These are phyloP conservation scores for Epiperipatus broadwayi DNA, from an alignment of 2,888 invertebrate species.

Conservation along the genomic window DNA sequence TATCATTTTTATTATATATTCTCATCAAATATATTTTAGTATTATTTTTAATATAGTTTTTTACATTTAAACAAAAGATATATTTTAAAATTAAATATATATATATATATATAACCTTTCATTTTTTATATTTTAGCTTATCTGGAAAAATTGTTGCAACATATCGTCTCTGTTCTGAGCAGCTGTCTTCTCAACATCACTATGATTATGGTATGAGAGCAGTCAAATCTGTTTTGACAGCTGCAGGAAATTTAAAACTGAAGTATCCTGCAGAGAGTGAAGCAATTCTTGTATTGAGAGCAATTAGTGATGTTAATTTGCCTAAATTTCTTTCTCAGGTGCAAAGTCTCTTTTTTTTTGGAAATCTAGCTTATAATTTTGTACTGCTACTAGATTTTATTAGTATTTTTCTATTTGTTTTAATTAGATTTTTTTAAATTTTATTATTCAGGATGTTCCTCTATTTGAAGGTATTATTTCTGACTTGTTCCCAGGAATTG, in stretches of 20 bases:
- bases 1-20: too few species aligned
- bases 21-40: too few species aligned
- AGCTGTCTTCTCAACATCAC: constrained; percentile 32
- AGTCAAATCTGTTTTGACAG: constrained; percentile 34
- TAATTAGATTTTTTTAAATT: constrained; percentile 5
- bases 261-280: constrained; percentile 28
- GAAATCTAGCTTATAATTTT: neutral
- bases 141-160: constrained; percentile 34
- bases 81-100: constrained; percentile 4
- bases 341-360: neutral
- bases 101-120: constrained; percentile 15
- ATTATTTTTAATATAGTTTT: too few species aligned
- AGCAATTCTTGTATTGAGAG: constrained; percentile 32
- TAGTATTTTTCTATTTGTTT: constrained; percentile 15
- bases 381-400: constrained; percentile 4
- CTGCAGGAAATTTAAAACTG: constrained; percentile 32
- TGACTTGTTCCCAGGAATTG: constrained; percentile 33
- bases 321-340: constrained; percentile 35
- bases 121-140: constrained; percentile 21
- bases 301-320: constrained; percentile 34
- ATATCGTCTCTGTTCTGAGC: constrained; percentile 32
- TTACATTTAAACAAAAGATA: too few species aligned
- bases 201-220: constrained; percentile 35
- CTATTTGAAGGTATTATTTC: constrained; percentile 32
- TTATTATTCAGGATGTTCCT: constrained; percentile 26